Evolutionary conservation across 37 sponge, comb jelly and placozoan species (phyloP), one percentile per base, ranked within the genome.

Genomic region (Geodia barretti): DNA sequence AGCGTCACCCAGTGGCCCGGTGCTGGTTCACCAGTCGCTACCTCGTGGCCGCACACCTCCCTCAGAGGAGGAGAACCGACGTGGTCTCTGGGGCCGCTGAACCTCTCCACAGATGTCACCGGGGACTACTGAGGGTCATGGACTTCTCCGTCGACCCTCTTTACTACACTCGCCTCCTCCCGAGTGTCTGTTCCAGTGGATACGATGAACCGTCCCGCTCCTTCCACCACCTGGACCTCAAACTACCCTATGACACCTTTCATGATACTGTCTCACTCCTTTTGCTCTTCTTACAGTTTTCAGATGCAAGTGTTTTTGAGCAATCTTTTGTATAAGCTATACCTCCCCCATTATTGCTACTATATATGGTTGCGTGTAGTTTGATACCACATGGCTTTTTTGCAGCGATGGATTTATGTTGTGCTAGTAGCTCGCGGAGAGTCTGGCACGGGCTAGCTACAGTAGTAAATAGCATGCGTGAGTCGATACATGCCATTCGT

Each of bases 131-230:
- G 1, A 62, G 89, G 11, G 83, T 92, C 39, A 67, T 78, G 32
- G 93, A 92, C 66, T 92, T 92, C 37, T 88, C 93, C 14, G 79
- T 89, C 32, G 73, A 87, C 43, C 84, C 93, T 30, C 78, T 76
- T 36, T 64, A 73, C 74, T 83, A 87, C 64, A 87, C 85, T 33
- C 62, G 28, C 3, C 26, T 67, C 30, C 82, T 92, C 11, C 93
- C 93, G 23, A 85, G 90, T 30, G 81, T 92, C 32, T 92, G 93
- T 72, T 89, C 86, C n/a, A 88, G 89, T 26, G 64, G 32, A 8
- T 92, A 89, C 71, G 76, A 92, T 36, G 93, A 92, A 85, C 93
- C 93, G 25, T 65, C 60, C 23, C 82, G 86, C 32, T 92, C 93
- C 7, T 58, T 66, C 42, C 81, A 77, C 64, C 79, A 88, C 40